Base-by-base conservation (phyloP, 1,140 invertebrate genomes). In the Vanessa tameamea region DNA sequence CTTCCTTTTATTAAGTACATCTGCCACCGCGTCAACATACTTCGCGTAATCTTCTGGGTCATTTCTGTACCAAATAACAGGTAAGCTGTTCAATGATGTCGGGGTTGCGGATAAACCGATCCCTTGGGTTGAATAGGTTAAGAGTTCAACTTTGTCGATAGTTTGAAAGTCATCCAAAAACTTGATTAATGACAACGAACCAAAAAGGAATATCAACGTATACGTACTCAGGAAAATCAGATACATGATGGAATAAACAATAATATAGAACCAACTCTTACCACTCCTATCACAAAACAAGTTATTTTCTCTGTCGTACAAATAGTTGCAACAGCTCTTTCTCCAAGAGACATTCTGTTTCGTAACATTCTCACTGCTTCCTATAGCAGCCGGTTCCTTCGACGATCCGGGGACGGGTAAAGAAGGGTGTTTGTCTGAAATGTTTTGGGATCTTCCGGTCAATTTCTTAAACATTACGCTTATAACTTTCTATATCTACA, bases 61-160 rank as follows among this genome's bases (percentile, higher is more conserved):
- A 11, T 76, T 69, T 50, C 74, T 84, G n/a, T 90, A 92, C 74
- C 81, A 88, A 53, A 92, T 90, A 16, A 91, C 66, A 0, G 90
- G 87, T 8, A 76, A 66, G 50, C 48, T 81, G n/a, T 76, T 69
- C 12, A 84, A 79, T n/a, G 83, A 79, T 6, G 84, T 83, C 0
- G 90, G 90, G 5, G 82, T 85, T 2, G 83, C 87, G 23, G 90
- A 79, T 9, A 92, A 67, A 8, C 90, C 89, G 43, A 92, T 82
- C 9, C 81, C 87, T 61, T 83, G 76, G 53, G 78, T 67, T 11
- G 84, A 76, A 73, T 86, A 90, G 0, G 83, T 79, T 50, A 82
- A 59, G 1, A 85, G 71, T 15, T 82, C 73, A 0, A 74, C 31
- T 76, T 85, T 87, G 15, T 83, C 79, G 6, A 80, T 69, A 5